Base-by-base conservation (phyloP, 2,888 invertebrate genomes). In the Lypha dubia region DNA sequence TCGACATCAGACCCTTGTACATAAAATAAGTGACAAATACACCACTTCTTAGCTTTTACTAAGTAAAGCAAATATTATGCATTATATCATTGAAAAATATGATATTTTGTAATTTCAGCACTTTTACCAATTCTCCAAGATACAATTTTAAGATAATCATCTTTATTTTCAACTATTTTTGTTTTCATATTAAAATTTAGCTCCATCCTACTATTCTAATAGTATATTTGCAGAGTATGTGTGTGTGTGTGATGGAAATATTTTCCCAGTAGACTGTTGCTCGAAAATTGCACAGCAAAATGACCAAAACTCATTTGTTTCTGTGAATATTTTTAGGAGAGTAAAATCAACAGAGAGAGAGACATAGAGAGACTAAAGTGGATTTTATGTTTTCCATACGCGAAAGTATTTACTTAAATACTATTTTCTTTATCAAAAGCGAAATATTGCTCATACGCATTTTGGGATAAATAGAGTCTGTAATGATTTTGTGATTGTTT, bases 401-500 rank as follows among this genome's bases (percentile, higher is more conserved):
- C 49, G 22, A 28, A 67, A 35, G 24, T 38, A 35, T n/a, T 20
- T 22, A 28, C 3, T 20, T 22, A 20, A 1, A 8, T 44, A 1
- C 9, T 44, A 13, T 49, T 46, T 49, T 41, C 32, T 32, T 73
- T 56, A 32, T 32, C 28, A 49, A 46, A 17, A 51, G 3, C 32
- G 17, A 65, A 49, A 73, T 73, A 65, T 79, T 73, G 65, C 79
- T 79, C 79, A 79, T 82, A 84, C 84, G 82, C 84, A 84, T 75
- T 73, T 74, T 77, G 82, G 84, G 82, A 82, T 82, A 82, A 84
- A 82, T 81, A 77, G 81, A 82, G 82, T 74, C 77, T 77, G 53
- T 73, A 73, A 84, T 84, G 77, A 41, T 81, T 77, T 68, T 49
- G 28, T 46, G 24, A 7, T 32, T 51, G 46, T 65, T n/a, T n/a